Base-by-base conservation (phyloP, 2,113 vertebrate species). In the Podiceps cristatus region DNA sequence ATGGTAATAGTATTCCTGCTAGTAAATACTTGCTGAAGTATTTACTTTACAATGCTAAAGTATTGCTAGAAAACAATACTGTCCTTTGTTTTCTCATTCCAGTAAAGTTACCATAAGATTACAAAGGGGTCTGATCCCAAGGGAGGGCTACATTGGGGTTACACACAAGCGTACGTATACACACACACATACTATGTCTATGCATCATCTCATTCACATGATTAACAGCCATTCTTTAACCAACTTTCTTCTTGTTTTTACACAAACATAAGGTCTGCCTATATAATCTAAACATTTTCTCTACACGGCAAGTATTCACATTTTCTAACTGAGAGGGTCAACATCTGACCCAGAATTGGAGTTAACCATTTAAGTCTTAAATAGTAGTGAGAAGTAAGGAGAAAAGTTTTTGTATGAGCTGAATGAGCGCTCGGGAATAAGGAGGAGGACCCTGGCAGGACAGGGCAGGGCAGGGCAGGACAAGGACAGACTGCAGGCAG, bases 1-100 rank as follows among this genome's bases (percentile, higher is more conserved):
- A 24, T 53, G 49, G 91, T 76, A 94, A 96, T 87, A 90, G n/a
- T 96, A 91, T 93, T 96, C 52, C 87, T 91, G 89, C 91, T 95
- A 96, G 94, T 95, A 97, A 96, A 97, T 96, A 85, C 89, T 91
- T 95, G 87, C 66, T 90, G 53, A 19, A 95, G 71, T 96, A 95
- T 94, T 97, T 94, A 60, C 77, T 93, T 95, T 87, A 82, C 77
- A 85, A 11, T 88, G 81, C 29, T 88, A 20, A 97, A 93, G 77
- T 69, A 88, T 64, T 90, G 77, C 69, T 96, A 72, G 81, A 88
- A 96, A 90, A 96, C 93, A 97, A 82, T 93, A 91, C 37, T 91
- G 20, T 52, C 20, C 89, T 94, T 94, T 96, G 93, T 96, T 94
- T 89, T 87, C 77, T 96, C 27, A 42, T 89, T 96, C 50, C 74